Evolutionary conservation across 2,113 vertebrate species (phyloP).

Genomic region (Dolichotis patagonum): DNA sequence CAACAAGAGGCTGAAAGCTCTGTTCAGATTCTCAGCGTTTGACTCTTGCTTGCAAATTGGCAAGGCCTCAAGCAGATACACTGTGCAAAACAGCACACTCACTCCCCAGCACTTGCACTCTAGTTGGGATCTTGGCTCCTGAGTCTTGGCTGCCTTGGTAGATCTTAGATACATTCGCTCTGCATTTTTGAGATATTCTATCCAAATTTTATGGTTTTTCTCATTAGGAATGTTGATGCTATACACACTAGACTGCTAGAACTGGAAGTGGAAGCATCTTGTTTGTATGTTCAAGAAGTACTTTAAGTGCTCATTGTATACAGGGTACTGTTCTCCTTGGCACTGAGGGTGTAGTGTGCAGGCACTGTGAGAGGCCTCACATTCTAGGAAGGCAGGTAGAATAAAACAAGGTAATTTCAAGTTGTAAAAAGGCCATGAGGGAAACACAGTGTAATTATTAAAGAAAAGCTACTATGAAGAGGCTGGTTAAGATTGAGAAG

Average conservation of each 20-base stretch:
- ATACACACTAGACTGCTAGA: not conserved
- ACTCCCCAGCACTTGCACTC: not conserved
- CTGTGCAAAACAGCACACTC: not conserved
- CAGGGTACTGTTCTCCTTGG: not conserved
- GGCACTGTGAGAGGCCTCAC: not conserved
- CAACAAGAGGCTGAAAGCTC: not conserved
- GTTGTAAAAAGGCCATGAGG: not conserved
- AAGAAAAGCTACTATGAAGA: not conserved
- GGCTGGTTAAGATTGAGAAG: not conserved
- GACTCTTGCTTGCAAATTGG: not conserved
- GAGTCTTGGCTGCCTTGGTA: not conserved
- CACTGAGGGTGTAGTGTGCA: not conserved
- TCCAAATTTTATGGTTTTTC: not conserved
- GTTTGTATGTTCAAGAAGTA: conserved; percentile 16
- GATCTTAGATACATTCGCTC: not conserved
- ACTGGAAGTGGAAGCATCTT: not conserved
- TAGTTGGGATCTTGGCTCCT: not conserved
- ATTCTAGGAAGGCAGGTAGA: not conserved
- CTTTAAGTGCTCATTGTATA: not conserved
- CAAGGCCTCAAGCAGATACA: not conserved
- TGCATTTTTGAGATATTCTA: not conserved
- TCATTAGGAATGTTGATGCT: not conserved
- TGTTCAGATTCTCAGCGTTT: not conserved
- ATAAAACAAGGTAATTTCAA: not conserved
- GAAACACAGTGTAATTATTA: not conserved